phyloP scores from a whole-genome alignment of 2,797 vertebrate species.

The Girardinus metallicus region DNA sequence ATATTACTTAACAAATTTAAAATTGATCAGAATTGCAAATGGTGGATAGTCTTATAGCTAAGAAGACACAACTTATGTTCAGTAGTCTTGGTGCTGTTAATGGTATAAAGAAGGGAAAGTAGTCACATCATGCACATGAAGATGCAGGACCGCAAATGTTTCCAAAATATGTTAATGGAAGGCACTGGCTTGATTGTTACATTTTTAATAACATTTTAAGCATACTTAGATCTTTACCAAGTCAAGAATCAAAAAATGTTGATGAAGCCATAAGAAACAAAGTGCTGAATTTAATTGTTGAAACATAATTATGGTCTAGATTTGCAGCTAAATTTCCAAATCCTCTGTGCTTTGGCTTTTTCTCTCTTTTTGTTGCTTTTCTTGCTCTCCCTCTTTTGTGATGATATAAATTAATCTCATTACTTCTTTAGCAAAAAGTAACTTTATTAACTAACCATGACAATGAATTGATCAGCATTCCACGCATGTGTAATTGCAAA shows the following conservation, averaged over 20 bases:
- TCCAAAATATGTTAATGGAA: not conserved
- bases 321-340: not conserved
- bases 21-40: not conserved
- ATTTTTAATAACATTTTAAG: not conserved
- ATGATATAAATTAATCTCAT: not conserved
- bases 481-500: not conserved
- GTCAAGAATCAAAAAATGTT: not conserved
- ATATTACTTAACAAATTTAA: not conserved
- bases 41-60: not conserved
- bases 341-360: not conserved
- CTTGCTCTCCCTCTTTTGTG: not conserved
- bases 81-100: not conserved
- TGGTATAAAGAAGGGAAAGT: not conserved
- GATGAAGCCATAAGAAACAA: not conserved
- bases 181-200: not conserved
- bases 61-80: not conserved
- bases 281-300: not conserved
- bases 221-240: not conserved
- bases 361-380: not conserved
- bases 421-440: not conserved
- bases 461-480: not conserved
- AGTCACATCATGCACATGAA: not conserved
- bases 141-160: not conserved
- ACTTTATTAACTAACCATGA: not conserved
- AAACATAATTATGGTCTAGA: not conserved